Evolutionary conservation across 1,140 invertebrate genomes (phyloP), one percentile per base, ranked within the genome.

Genomic region (Metaphire vulgaris): DNA sequence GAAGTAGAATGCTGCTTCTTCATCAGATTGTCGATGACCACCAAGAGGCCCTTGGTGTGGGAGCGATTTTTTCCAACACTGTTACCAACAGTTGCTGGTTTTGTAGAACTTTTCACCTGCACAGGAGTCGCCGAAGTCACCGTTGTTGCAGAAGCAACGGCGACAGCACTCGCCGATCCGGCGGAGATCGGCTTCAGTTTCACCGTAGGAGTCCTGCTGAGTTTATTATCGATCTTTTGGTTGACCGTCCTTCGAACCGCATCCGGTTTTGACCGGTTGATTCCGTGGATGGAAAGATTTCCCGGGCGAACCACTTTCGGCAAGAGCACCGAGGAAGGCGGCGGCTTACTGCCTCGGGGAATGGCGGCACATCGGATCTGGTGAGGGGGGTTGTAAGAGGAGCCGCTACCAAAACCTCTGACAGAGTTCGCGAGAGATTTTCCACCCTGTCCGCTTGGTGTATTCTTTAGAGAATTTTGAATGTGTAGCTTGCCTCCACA

Each of bases 11-110:
- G 30, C 12, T 78, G 77, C 16, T 78, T 72, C 66, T 78, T 82
- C n/a, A 79, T 92, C 14, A 96, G 83, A 82, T 94, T 94, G 81
- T 95, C 93, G 75, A 95, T 92, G 0, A 96, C 92, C 0, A 92
- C 92, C 76, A 90, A 92, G 1, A 95, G 86, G 12, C 21, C 33
- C 26, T 29, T 26, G 2, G 69, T 30, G 21, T 68, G 76, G 79
- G 30, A 78, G 79, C 41, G 72, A 56, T 56, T 56, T 56, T 21
- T 6, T 6, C 21, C 21, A 56, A 6, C 41, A 56, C 21, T 6
- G 71, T 33, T 79, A 79, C 2, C 74, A 1, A 33, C 16, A 28
- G 76, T 74, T 64, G 74, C 64, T 16, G 70, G n/a, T 66, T 6
- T 31, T n/a, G 67, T 16, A 26, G 1, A 6, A 6, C 15, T 2